phyloP scores from a whole-genome alignment of 2,797 vertebrate genomes.

The Protonibea diacanthus region DNA sequence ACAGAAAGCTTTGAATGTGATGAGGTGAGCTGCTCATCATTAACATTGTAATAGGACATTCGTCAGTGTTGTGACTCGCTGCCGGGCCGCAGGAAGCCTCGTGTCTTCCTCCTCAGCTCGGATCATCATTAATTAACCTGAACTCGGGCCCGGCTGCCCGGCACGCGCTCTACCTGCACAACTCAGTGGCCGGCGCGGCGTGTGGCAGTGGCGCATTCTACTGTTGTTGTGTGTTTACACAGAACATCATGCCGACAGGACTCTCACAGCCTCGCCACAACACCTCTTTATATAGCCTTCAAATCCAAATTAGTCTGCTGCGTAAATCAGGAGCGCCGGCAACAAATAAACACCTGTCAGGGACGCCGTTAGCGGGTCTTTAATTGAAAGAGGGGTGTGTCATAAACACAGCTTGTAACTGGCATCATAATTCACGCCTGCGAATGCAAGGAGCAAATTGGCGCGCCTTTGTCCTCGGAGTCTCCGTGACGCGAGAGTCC shows the following conservation, averaged over 20 bases:
- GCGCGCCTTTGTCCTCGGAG: not conserved
- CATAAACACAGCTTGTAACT: slow-evolving; percentile 65
- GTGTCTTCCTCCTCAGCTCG: slow-evolving; percentile 46
- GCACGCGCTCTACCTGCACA: slow-evolving; percentile 52
- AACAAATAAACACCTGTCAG: slow-evolving; percentile 74
- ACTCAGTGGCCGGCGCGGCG: slow-evolving; percentile 24
- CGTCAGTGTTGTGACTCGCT: slow-evolving; percentile 85
- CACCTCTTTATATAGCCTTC: slow-evolving; percentile 53
- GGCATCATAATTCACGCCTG: slow-evolving; percentile 45
- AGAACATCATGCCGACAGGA: too few relatives aligned
- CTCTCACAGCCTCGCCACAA: too few relatives aligned
- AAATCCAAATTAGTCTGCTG: slow-evolving; percentile 66
- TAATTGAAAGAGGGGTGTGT: slow-evolving; percentile 75
- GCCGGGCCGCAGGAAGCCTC: slow-evolving; percentile 62
- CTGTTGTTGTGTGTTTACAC: slow-evolving; percentile 58
- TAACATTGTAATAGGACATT: slow-evolving; percentile 89
- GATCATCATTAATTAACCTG: slow-evolving; percentile 87
- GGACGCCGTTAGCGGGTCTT: slow-evolving; percentile 56
- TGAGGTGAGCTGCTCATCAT: slow-evolving; percentile 83
- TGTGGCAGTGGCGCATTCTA: slow-evolving; percentile 2
- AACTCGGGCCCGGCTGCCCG: slow-evolving; percentile 50
- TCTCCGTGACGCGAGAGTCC: slow-evolving; percentile 46
- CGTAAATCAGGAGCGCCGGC: slow-evolving; percentile 72
- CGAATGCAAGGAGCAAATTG: too few relatives aligned
- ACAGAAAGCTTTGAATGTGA: slow-evolving; percentile 85